These are phyloP conservation scores for Cryptotis parvus DNA, from an alignment of 2,113 vertebrate genomes.

Conservation along the genomic window DNA sequence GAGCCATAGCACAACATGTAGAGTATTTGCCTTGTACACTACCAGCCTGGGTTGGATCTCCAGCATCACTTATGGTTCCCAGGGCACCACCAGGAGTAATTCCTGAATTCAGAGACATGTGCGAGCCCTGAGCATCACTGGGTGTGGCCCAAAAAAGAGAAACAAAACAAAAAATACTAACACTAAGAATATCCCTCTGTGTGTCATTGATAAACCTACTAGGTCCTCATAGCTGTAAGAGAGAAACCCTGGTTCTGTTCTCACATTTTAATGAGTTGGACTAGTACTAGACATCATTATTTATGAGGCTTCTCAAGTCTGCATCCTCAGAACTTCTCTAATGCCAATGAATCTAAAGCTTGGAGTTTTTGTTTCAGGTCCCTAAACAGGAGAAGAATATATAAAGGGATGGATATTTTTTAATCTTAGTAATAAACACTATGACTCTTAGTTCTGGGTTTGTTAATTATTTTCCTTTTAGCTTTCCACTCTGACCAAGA, in stretches of 20 bases:
- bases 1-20: no score
- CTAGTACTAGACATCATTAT: neutral
- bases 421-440: neutral
- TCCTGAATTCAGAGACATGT: no score
- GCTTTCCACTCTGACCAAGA: neutral
- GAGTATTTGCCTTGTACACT: no score
- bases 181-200: neutral
- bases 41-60: no score
- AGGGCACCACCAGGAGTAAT: no score
- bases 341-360: neutral
- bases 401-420: neutral
- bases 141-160: no score
- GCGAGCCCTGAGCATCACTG: no score
- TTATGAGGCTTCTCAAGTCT: neutral
- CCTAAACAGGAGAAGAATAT: neutral
- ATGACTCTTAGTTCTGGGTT: no score
- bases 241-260: no score
- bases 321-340: neutral
- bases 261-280: no score
- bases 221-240: no score
- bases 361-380: neutral
- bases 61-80: no score
- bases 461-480: neutral
- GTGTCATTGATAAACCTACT: neutral
- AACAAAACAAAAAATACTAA: neutral